Conservation (phyloP, 2,888 invertebrate genomes). For the Drosophila diplacantha region DNA sequence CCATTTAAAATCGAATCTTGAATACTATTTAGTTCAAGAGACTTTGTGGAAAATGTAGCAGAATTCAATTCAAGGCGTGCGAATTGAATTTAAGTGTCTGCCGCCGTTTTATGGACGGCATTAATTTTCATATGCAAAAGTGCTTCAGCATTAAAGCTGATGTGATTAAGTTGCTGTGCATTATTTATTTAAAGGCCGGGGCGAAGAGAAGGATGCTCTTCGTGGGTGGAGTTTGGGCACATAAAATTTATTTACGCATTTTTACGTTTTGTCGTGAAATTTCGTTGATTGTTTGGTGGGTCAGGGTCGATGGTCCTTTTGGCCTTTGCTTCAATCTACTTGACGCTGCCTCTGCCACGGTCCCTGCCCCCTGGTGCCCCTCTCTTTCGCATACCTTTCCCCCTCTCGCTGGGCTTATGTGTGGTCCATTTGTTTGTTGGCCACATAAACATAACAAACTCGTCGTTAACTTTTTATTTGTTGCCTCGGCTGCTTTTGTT, state of each 20-base stretch:
- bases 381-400: conserved; percentile 17
- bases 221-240: conserved; percentile 19
- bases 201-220: not conserved
- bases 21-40: not conserved
- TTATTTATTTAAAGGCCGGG: conserved; percentile 61
- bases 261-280: conserved; percentile 72
- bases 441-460: conserved; percentile 72
- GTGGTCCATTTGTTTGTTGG: conserved; percentile 66
- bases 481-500: conserved; percentile 52
- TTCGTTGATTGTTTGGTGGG: conserved; percentile 65
- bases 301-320: conserved; percentile 35
- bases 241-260: conserved; percentile 71
- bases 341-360: not conserved
- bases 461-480: conserved; percentile 74
- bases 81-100: conserved; percentile 45
- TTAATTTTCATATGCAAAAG: conserved; percentile 39
- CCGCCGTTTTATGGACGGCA: conserved; percentile 32
- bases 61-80: conserved; percentile 2
- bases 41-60: not conserved
- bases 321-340: conserved; percentile 21
- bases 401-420: conserved; percentile 33
- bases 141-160: conserved; percentile 46
- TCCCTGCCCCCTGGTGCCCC: not conserved
- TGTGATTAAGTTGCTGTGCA: conserved; percentile 49
- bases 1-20: too few relatives aligned